Conservation (phyloP, 2,113 vertebrate genomes). For the Zosterops japonicus region DNA sequence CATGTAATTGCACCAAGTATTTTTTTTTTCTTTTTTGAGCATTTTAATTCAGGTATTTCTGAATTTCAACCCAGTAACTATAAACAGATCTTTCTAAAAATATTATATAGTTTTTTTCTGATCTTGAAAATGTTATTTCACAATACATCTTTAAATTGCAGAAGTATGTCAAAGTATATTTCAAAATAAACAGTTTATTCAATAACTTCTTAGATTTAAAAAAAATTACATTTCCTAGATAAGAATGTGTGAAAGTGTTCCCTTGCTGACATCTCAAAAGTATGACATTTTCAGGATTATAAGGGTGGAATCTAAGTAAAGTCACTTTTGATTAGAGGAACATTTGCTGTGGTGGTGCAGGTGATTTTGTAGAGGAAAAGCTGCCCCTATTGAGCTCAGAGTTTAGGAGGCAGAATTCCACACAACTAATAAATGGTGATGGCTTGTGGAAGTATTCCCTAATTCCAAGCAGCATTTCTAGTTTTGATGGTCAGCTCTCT, state of each 20-base stretch:
- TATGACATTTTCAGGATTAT: not conserved
- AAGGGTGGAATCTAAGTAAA: not conserved
- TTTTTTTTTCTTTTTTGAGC: not conserved
- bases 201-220: not conserved
- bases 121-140: not conserved
- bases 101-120: not conserved
- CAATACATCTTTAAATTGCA: not conserved
- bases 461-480: not conserved
- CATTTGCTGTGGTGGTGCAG: not conserved
- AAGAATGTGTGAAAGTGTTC: not conserved
- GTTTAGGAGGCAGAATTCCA: not conserved
- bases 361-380: not conserved
- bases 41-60: not conserved
- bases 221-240: not conserved
- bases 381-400: not conserved
- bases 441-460: not conserved
- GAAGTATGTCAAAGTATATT: not conserved
- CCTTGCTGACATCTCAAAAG: not conserved
- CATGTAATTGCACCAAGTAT: not conserved
- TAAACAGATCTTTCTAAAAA: not conserved
- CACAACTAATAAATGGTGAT: not conserved
- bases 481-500: not conserved
- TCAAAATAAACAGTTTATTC: conserved; percentile 21
- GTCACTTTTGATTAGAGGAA: not conserved
- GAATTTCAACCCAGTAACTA: not conserved